Evolutionary conservation across 2,888 invertebrate species (phyloP).

Genomic region (Phortica okadai): DNA sequence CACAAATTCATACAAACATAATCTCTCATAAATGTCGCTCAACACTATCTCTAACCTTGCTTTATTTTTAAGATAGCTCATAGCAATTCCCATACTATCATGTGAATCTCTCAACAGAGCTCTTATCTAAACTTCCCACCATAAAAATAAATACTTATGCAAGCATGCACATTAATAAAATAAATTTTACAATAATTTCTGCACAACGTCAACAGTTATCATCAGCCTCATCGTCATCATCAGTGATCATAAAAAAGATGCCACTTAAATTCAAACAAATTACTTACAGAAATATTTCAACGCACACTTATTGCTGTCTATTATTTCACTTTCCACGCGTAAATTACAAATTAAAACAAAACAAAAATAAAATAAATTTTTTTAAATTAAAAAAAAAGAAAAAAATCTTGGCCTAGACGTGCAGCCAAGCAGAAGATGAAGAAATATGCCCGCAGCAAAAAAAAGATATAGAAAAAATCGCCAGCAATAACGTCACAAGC

Average conservation of each 20-base stretch:
- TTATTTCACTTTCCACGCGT: slow-evolving; percentile 2
- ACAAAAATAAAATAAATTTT: neutral
- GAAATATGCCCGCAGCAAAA: neutral
- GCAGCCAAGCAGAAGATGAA: neutral
- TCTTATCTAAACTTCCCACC: neutral
- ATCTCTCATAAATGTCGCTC: too few species aligned
- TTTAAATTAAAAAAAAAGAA: neutral
- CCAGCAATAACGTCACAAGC: slow-evolving; percentile 7
- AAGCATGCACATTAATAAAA: neutral
- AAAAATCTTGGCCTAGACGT: neutral
- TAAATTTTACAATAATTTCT: neutral
- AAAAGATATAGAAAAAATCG: neutral
- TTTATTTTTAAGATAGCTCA: too few species aligned
- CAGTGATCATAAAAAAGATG: neutral
- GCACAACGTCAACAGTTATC: neutral
- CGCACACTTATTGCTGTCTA: neutral
- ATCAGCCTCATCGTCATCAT: too few species aligned
- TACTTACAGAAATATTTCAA: neutral
- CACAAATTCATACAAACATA: too few species aligned
- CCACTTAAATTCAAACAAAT: slow-evolving; percentile 11
- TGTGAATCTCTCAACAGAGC: neutral
- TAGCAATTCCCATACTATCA: too few species aligned
- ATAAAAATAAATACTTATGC: neutral
- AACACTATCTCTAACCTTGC: too few species aligned
- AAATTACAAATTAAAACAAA: neutral